Conservation (phyloP, 2,888 invertebrate genomes). For the Sylvicola cinctus region DNA sequence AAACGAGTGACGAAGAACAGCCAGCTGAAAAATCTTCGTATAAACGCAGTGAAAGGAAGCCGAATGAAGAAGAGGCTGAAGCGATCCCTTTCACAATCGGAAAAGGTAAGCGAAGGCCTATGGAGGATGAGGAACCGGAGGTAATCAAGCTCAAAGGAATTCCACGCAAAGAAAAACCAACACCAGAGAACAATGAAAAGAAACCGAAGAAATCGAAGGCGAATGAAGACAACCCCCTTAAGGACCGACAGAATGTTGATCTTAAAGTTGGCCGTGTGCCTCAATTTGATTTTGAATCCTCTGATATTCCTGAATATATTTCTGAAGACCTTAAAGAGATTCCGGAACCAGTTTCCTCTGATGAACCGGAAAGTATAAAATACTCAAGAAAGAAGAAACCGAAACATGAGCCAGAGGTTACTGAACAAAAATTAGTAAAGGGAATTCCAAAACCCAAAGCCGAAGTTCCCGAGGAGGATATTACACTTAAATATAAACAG, state of each 20-base stretch:
- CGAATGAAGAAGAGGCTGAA: constrained; percentile 3
- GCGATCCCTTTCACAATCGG: constrained; percentile 16
- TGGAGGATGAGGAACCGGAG: constrained; percentile 21
- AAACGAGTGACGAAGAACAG: constrained; percentile 6
- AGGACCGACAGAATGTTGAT: constrained; percentile 2
- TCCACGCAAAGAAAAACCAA: constrained; percentile 19
- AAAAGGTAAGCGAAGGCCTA: constrained; percentile 22
- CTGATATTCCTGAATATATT: constrained; percentile 13
- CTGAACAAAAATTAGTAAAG: constrained; percentile 23
- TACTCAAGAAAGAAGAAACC: constrained; percentile 21
- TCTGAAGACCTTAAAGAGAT: constrained; percentile 9
- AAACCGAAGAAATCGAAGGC: constrained; percentile 13
- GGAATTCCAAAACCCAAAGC: constrained; percentile 16
- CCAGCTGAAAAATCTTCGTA: constrained; percentile 2
- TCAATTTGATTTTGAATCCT: constrained; percentile 3
- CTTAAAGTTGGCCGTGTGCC: constrained; percentile 13
- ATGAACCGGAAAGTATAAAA: constrained; percentile 17
- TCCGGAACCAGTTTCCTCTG: constrained; percentile 12
- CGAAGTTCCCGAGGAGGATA: constrained; percentile 3
- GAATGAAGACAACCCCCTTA: neutral
- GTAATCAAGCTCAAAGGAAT: constrained; percentile 30
- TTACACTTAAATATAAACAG: constrained; percentile 7
- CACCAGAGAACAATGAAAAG: constrained; percentile 15
- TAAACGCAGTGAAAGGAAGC: no score
- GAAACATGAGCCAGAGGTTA: constrained; percentile 26